Evolutionary conservation across 2,888 invertebrate genomes (phyloP).

Genomic region (Galerucella calmariensis): DNA sequence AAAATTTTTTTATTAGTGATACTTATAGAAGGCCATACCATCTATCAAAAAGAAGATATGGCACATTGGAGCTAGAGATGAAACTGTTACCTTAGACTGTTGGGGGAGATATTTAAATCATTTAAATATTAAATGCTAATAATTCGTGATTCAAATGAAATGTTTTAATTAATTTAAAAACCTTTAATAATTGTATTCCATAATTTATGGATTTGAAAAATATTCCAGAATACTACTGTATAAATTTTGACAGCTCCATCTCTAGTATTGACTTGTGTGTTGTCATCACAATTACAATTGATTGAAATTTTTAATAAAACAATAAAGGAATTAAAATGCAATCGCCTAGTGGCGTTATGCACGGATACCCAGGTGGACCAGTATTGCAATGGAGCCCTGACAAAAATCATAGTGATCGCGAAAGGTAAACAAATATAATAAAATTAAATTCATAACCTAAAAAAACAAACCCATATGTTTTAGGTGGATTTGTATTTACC

Average conservation of each 20-base stretch:
- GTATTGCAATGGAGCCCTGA: conserved; percentile 72
- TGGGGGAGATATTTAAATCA: too few species aligned
- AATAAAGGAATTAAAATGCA: conserved; percentile 43
- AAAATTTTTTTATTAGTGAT: too few species aligned
- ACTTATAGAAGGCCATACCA: too few species aligned
- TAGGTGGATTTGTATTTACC: conserved; percentile 97
- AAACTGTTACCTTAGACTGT: too few species aligned
- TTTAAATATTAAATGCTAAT: too few species aligned
- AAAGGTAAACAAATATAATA: conserved; percentile 68
- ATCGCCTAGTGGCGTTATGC: conserved; percentile 38
- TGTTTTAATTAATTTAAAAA: too few species aligned
- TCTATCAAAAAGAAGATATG: too few species aligned
- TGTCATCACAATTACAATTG: not conserved
- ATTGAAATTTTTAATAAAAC: not conserved
- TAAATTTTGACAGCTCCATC: not conserved
- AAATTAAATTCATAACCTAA: conserved; percentile 18
- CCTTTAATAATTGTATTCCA: too few species aligned
- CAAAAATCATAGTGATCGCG: conserved; percentile 83
- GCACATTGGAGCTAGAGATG: too few species aligned
- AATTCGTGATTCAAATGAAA: too few species aligned
- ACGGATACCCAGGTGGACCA: conserved; percentile 36
- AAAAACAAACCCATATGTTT: conserved; percentile 44
- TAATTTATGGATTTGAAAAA: not conserved
- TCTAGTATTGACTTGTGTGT: not conserved
- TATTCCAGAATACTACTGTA: not conserved